Conservation (phyloP, 2,113 vertebrate genomes). For the Cephalopholis sonnerati region DNA sequence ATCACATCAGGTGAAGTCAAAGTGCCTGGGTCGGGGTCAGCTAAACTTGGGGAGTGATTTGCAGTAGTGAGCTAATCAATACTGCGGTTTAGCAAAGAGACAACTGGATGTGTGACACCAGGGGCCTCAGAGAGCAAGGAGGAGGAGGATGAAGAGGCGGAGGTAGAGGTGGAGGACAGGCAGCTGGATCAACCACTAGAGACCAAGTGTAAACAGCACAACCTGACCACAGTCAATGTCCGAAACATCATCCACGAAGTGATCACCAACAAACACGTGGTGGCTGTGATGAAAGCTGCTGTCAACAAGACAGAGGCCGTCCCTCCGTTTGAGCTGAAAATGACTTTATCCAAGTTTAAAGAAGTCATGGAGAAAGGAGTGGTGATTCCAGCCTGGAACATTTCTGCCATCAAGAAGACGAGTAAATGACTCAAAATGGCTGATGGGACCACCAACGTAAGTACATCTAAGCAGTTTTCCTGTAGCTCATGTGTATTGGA, state of each 20-base stretch:
- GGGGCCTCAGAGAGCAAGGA: conserved; percentile 37
- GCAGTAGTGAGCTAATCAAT: too few relatives aligned
- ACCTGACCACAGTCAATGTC: conserved; percentile 94
- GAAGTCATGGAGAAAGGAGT: conserved; percentile 97
- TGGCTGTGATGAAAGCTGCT: conserved; percentile 99
- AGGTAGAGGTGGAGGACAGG: conserved; percentile 87
- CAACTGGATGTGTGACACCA: too few relatives aligned
- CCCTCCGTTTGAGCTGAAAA: conserved; percentile 96
- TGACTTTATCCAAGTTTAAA: conserved; percentile 98
- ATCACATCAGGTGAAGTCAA: too few relatives aligned
- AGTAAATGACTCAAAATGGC: too few relatives aligned
- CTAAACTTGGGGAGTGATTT: too few relatives aligned
- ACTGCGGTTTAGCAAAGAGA: too few relatives aligned
- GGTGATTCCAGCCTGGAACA: conserved; percentile 78
- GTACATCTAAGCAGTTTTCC: too few relatives aligned
- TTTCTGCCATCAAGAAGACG: too few relatives aligned
- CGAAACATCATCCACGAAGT: conserved; percentile 97
- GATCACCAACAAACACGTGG: conserved; percentile 97
- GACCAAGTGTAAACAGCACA: conserved; percentile 95
- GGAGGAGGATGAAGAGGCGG: conserved; percentile 23
- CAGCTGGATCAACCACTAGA: conserved; percentile 92
- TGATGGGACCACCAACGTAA: too few relatives aligned
- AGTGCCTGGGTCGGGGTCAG: too few relatives aligned
- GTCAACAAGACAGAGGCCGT: conserved; percentile 93
- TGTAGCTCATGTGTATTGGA: too few relatives aligned